These are phyloP conservation scores for Limnephilus auricula DNA, from an alignment of 2,888 invertebrate genomes.

Conservation along the genomic window DNA sequence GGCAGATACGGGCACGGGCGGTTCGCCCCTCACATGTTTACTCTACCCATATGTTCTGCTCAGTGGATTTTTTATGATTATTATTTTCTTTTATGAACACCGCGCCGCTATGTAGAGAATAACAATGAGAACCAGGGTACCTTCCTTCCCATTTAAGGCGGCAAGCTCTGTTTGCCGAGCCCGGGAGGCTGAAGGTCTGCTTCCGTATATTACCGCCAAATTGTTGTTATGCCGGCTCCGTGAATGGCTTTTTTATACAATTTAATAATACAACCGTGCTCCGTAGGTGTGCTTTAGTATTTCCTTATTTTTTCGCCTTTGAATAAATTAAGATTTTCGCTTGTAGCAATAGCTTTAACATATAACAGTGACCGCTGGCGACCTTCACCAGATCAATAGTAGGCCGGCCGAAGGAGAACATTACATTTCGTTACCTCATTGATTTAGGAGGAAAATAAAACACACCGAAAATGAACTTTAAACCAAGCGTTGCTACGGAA, in stretches of 20 bases:
- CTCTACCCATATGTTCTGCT: slow-evolving; percentile 66
- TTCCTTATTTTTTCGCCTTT: slow-evolving; percentile 28
- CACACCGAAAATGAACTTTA: too few relatives aligned
- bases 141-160: slow-evolving; percentile 58
- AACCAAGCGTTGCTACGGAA: too few relatives aligned
- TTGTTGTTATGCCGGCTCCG: slow-evolving; percentile 55
- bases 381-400: too few relatives aligned
- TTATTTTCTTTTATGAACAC: slow-evolving; percentile 67
- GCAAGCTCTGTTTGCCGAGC: slow-evolving; percentile 49
- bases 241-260: slow-evolving; percentile 61
- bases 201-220: slow-evolving; percentile 59
- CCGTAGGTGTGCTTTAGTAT: slow-evolving; percentile 53
- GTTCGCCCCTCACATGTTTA: slow-evolving; percentile 61
- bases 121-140: slow-evolving; percentile 63
- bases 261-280: slow-evolving; percentile 58
- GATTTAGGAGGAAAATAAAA: too few relatives aligned
- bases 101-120: slow-evolving; percentile 64
- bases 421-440: too few relatives aligned
- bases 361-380: too few relatives aligned
- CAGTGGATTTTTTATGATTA: slow-evolving; percentile 67
- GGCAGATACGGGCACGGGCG: slow-evolving; percentile 39
- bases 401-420: too few relatives aligned
- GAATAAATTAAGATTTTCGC: slow-evolving; percentile 26
- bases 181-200: slow-evolving; percentile 53
- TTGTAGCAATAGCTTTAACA: too few relatives aligned